Evolutionary conservation across 2,113 vertebrate species (phyloP).

Genomic region (Mastomys natalensis): DNA sequence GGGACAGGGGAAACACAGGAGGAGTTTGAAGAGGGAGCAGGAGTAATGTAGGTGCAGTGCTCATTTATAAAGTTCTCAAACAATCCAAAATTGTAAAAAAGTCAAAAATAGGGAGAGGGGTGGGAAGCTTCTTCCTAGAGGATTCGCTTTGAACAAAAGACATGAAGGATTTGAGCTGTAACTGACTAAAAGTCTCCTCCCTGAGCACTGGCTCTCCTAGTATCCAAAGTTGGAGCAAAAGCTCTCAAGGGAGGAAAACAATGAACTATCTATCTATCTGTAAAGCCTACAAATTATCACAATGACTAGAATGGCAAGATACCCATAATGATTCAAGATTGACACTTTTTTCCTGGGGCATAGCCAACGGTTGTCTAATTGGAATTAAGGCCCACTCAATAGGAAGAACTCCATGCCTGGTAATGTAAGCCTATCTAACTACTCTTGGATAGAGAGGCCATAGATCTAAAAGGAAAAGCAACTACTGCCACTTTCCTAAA

Average conservation of each 20-base stretch:
- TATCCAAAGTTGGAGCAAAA: not conserved
- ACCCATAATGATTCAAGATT: not conserved
- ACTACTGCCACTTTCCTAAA: not conserved
- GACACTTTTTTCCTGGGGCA: not conserved
- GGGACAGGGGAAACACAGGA: too few species aligned
- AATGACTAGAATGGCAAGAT: not conserved
- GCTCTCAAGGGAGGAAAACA: not conserved
- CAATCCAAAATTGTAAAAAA: too few species aligned
- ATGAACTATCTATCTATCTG: not conserved
- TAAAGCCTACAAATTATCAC: not conserved
- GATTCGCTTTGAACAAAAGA: not conserved
- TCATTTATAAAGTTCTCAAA: too few species aligned
- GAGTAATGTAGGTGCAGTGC: too few species aligned
- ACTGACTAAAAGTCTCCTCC: not conserved
- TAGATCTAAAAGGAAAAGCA: not conserved
- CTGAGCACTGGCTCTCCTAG: not conserved
- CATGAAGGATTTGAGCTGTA: not conserved
- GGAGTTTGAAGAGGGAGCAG: too few species aligned
- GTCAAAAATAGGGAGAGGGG: too few species aligned
- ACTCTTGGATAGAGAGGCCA: not conserved
- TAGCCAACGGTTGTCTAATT: not conserved
- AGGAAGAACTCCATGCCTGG: not conserved
- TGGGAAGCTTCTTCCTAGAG: not conserved
- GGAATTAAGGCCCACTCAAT: not conserved
- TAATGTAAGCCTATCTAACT: not conserved